A percentile compares a stretch with the other conserved stretches of the same genome.
Evolutionary conservation across 2,797 vertebrate species (phyloP).

Genomic region (Eremophila alpestris): DNA sequence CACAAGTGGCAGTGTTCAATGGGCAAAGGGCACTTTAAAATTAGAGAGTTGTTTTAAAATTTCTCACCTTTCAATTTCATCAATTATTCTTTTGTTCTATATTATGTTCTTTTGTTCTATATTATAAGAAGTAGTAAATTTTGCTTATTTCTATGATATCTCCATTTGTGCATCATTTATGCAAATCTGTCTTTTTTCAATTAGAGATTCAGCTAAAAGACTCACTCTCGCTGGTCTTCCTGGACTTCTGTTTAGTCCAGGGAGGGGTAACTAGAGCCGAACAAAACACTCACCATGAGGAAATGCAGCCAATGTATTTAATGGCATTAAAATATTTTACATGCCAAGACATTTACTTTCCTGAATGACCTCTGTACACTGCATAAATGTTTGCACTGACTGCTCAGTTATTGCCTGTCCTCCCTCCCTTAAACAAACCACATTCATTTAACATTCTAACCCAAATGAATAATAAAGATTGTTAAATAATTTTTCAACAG

Average conservation of each 20-base stretch:
- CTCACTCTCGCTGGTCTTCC: background rate
- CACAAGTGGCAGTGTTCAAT: background rate
- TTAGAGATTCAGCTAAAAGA: background rate
- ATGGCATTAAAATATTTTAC: conserved; percentile 48
- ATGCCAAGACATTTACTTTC: background rate
- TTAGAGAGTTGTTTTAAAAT: background rate
- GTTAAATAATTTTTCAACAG: background rate
- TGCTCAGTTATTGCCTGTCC: background rate
- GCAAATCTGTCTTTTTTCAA: background rate
- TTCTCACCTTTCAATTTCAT: background rate
- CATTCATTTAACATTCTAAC: background rate
- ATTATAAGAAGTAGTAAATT: background rate
- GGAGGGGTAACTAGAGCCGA: background rate
- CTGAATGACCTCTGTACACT: background rate
- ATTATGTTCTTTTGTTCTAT: background rate
- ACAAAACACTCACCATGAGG: background rate
- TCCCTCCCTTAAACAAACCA: background rate
- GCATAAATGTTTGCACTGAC: background rate
- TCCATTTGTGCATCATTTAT: background rate
- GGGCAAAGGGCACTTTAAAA: background rate
- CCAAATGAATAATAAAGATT: background rate
- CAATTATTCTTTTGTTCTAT: background rate
- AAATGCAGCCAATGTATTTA: background rate
- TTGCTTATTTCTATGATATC: background rate
- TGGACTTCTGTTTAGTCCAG: background rate